Evolutionary conservation across 1,140 invertebrate genomes (phyloP), one percentile per base, ranked within the genome.

Genomic region (Frieseomelitta varia): DNA sequence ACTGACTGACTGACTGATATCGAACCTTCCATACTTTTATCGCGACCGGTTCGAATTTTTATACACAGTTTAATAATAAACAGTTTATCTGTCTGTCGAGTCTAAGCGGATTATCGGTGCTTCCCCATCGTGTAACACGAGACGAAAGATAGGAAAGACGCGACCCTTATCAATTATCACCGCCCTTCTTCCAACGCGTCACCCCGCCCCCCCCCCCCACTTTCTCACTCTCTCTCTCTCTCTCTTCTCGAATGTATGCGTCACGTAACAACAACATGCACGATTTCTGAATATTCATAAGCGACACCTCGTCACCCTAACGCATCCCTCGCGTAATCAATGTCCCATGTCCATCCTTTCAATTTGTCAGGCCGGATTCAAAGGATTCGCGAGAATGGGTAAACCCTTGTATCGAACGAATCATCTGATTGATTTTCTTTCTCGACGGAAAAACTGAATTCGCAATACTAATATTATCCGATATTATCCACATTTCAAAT

Each of bases 31-130:
- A 72, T 56, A 17, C 55, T 6, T 19, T 55, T 19, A 56, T 55
- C 55, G 55, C 68, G 77, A 34, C 51, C 65, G 21, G 12, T n/a
- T 76, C 58, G 11, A 53, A 24, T 30, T 19, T 51, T 14, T 71
- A 53, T 30, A 79, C 24, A 39, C 24, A 27, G 14, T 15, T 65
- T 90, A 92, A 92, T 92, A 91, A 92, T 91, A 92, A 92, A 92
- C 92, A 90, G 91, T 91, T 92, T 92, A 92, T 92, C 91, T 87
- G 81, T 88, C 81, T 77, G 85, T 87, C 84, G 85, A 85, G 88
- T 65, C n/a, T 88, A 88, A 91, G 89, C 89, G 90, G 91, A 92
- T 92, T 92, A 92, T 87, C 89, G 83, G 65, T 61, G 77, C 69
- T 76, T 76, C 81, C 81, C 82, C 79, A 71, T 78, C 77, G 72